These are phyloP conservation scores for Acleris sparsana DNA, from an alignment of 2,888 invertebrate genomes.

Conservation along the genomic window DNA sequence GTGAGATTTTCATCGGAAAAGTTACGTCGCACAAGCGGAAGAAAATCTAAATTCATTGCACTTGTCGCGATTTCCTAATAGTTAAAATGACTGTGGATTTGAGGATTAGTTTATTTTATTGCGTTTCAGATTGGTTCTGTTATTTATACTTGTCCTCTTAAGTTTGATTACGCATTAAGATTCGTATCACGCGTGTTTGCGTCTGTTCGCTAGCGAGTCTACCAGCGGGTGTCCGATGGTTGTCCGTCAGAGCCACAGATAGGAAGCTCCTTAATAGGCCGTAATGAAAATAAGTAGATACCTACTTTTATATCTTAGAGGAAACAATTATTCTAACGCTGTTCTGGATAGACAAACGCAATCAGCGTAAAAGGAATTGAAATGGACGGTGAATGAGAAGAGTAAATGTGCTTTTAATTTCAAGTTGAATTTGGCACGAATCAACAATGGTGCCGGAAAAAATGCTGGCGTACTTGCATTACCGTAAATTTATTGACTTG, in stretches of 20 bases:
- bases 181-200: slow-evolving; percentile 14
- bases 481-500: not conserved
- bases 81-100: slow-evolving; percentile 7
- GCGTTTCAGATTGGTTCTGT: not conserved
- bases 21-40: slow-evolving; percentile 25
- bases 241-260: slow-evolving; percentile 25
- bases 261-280: slow-evolving; percentile 20
- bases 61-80: slow-evolving; percentile 1
- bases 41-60: slow-evolving; percentile 13
- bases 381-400: slow-evolving; percentile 3
- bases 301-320: slow-evolving; percentile 2
- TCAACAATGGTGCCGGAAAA: not conserved
- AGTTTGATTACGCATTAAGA: slow-evolving; percentile 22
- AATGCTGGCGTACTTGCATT: not conserved
- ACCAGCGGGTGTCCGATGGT: slow-evolving; percentile 23
- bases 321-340: not conserved
- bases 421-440: slow-evolving; percentile 10
- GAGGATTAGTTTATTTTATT: slow-evolving; percentile 6
- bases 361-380: slow-evolving; percentile 4
- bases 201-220: slow-evolving; percentile 5
- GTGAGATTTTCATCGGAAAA: slow-evolving; percentile 30
- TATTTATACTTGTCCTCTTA: slow-evolving; percentile 19
- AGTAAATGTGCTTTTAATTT: slow-evolving; percentile 12
- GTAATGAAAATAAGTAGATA: slow-evolving; percentile 18
- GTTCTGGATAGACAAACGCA: slow-evolving; percentile 1